phyloP scores from a whole-genome alignment of 2,113 vertebrate genomes.

The Casuarius casuarius region DNA sequence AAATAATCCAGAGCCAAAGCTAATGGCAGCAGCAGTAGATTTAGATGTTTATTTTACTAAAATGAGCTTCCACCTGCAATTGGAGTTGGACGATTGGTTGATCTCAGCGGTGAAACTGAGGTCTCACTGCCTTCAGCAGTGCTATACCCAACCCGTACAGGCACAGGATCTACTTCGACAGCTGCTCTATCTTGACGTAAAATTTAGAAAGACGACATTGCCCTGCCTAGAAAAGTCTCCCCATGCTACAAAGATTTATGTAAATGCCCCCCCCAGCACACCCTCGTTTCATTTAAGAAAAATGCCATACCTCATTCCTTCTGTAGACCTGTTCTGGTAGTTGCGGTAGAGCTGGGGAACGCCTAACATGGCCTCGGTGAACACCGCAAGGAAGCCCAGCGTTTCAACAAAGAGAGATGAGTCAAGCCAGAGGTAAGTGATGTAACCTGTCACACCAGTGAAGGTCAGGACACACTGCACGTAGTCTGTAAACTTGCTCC shows the following conservation, averaged over 20 bases:
- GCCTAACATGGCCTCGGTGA: conserved; percentile 94
- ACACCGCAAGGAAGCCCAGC: conserved; percentile 93
- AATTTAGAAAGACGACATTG: not conserved
- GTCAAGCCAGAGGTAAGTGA: conserved; percentile 95
- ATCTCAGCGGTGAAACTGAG: not conserved
- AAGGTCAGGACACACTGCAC: conserved; percentile 93
- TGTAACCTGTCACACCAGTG: conserved; percentile 85
- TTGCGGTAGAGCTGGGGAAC: conserved; percentile 94
- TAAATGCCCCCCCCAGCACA: too few relatives aligned
- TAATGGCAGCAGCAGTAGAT: not conserved
- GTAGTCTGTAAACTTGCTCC: conserved; percentile 94
- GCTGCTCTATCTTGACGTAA: not conserved
- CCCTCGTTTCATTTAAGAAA: not conserved
- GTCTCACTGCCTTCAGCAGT: not conserved
- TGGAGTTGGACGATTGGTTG: not conserved
- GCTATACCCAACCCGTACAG: not conserved
- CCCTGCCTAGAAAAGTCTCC: not conserved
- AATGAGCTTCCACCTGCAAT: not conserved
- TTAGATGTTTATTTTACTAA: not conserved
- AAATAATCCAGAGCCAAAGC: not conserved
- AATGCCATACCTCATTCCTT: conserved; percentile 92
- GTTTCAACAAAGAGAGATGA: conserved; percentile 90
- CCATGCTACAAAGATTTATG: not conserved
- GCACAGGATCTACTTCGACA: not conserved
- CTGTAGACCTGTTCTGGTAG: conserved; percentile 91